Evolutionary conservation across 2,888 invertebrate genomes (phyloP).

Genomic region (Neoscelio sp.): DNA sequence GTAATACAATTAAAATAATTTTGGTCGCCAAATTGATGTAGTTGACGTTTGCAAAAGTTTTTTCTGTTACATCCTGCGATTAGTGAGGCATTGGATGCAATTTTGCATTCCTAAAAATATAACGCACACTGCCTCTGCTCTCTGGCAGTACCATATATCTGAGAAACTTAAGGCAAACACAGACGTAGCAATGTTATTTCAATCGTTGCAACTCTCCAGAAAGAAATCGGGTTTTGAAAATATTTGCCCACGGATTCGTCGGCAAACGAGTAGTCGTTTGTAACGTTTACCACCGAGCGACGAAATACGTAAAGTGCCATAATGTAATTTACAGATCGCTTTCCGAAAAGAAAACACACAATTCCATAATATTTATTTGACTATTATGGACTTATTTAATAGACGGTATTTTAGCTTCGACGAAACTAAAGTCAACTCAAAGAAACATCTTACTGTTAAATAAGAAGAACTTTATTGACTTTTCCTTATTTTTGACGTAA

Average conservation of each 20-base stretch:
- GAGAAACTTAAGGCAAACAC: slow-evolving; percentile 78
- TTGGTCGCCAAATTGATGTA: too few species aligned
- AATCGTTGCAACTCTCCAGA: slow-evolving; percentile 69
- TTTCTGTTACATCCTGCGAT: too few species aligned
- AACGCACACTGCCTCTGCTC: slow-evolving; percentile 82
- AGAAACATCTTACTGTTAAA: too few species aligned
- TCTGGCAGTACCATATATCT: slow-evolving; percentile 77
- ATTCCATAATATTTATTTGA: slow-evolving; percentile 66
- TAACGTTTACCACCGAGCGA: slow-evolving; percentile 32
- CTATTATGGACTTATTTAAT: slow-evolving; percentile 50
- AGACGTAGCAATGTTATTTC: slow-evolving; percentile 71
- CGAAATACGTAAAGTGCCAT: slow-evolving; percentile 39
- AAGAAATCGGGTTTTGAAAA: slow-evolving; percentile 73
- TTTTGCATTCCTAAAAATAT: slow-evolving; percentile 84
- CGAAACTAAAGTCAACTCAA: background rate
- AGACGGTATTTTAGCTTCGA: slow-evolving; percentile 31
- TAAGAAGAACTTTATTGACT: too few species aligned
- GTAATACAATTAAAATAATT: too few species aligned
- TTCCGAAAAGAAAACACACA: slow-evolving; percentile 58
- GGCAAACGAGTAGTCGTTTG: slow-evolving; percentile 55
- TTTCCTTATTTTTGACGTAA: too few species aligned
- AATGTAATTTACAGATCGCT: slow-evolving; percentile 62
- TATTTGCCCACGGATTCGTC: slow-evolving; percentile 68
- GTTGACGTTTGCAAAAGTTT: too few species aligned
- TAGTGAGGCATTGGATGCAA: slow-evolving; percentile 51